These are phyloP conservation scores for Geothlypis trichas DNA, from an alignment of 2,113 vertebrate species.

Conservation along the genomic window DNA sequence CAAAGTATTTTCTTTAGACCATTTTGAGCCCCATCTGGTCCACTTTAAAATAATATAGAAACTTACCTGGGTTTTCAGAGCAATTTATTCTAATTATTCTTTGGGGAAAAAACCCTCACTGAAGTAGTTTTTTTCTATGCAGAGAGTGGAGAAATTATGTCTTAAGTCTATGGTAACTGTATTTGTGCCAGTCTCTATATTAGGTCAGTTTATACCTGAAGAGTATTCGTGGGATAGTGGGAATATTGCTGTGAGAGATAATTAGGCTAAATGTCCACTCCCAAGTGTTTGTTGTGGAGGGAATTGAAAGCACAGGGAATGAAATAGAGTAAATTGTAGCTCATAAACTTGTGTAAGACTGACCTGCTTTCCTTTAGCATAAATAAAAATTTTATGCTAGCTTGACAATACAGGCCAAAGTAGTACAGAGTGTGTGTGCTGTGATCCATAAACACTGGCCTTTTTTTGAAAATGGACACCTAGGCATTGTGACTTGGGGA, in stretches of 20 bases:
- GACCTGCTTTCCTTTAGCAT: not conserved
- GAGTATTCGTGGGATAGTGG: not conserved
- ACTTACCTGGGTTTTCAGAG: not conserved
- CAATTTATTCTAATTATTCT: not conserved
- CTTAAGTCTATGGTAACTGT: not conserved
- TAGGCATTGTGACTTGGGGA: not conserved
- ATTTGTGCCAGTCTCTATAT: not conserved
- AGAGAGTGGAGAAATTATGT: not conserved
- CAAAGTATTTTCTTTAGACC: not conserved
- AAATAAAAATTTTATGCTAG: not conserved
- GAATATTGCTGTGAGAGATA: not conserved
- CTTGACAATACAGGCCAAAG: not conserved
- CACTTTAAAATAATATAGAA: not conserved
- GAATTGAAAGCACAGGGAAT: not conserved
- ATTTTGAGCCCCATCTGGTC: not conserved
- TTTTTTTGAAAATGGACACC: not conserved
- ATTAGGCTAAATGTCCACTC: not conserved
- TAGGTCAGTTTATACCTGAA: not conserved
- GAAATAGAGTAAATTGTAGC: not conserved
- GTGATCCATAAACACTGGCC: not conserved
- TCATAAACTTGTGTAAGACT: not conserved
- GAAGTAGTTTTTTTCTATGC: not conserved
- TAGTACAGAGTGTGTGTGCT: not conserved
- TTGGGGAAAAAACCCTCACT: fast-evolving
- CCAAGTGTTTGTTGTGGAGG: not conserved